Conservation (phyloP, 2,888 invertebrate species). For the Candidula unifasciata region DNA sequence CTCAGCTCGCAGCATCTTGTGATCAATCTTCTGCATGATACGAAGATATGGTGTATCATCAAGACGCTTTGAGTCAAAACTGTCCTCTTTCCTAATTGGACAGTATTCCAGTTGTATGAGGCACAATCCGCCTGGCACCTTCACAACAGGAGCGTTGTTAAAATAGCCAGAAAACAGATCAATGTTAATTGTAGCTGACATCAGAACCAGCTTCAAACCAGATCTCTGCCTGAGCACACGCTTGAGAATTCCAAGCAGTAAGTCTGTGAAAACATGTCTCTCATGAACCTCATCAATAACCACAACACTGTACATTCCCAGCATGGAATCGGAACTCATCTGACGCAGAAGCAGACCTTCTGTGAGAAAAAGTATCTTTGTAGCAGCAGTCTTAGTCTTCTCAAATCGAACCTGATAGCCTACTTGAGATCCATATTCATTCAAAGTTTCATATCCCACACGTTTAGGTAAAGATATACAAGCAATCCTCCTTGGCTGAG, state of each 20-base stretch:
- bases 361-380: constrained; percentile 95
- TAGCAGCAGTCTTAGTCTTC: constrained; percentile 89
- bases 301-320: constrained; percentile 90
- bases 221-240: constrained; percentile 88
- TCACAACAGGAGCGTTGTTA: constrained; percentile 88
- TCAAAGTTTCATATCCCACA: constrained; percentile 94
- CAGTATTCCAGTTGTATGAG: constrained; percentile 92
- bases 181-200: constrained; percentile 99
- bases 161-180: constrained; percentile 95
- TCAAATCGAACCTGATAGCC: constrained; percentile 95
- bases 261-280: constrained; percentile 90
- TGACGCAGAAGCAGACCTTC: constrained; percentile 87
- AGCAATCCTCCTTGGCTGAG: constrained; percentile 97
- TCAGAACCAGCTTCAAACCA: constrained; percentile 90
- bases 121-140: constrained; percentile 95
- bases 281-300: constrained; percentile 90
- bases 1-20: too few relatives aligned
- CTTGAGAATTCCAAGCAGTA: constrained; percentile 92
- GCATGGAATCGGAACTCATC: constrained; percentile 88
- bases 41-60: constrained; percentile 95
- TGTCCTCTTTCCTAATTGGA: constrained; percentile 80
- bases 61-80: constrained; percentile 83
- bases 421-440: constrained; percentile 91
- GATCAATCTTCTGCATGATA: constrained; percentile 85
- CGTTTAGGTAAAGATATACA: constrained; percentile 96